Conservation (phyloP, 2,888 invertebrate species). For the Epiblema foenella region DNA sequence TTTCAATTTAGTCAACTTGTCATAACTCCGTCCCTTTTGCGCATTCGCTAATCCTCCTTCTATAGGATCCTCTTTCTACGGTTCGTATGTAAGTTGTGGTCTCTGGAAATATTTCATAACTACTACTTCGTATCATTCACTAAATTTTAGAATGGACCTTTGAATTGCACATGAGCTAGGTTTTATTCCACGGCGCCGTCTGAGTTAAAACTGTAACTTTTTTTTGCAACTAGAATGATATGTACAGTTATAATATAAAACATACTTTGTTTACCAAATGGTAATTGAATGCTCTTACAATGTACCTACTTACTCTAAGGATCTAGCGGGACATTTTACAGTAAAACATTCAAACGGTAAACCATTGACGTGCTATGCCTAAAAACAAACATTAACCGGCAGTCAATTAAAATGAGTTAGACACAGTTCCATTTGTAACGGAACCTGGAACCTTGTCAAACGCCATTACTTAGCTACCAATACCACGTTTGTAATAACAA, state of each 20-base stretch:
- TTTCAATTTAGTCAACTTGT: too few species aligned
- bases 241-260: neutral
- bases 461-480: slow-evolving; percentile 3
- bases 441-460: slow-evolving; percentile 3
- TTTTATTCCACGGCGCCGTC: neutral
- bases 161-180: neutral
- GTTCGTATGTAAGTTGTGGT: too few species aligned
- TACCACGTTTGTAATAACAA: neutral
- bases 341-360: slow-evolving; percentile 21
- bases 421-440: slow-evolving; percentile 19
- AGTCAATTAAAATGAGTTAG: slow-evolving; percentile 27
- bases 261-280: neutral
- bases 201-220: neutral
- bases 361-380: slow-evolving; percentile 14
- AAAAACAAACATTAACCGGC: slow-evolving; percentile 22
- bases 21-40: too few species aligned
- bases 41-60: too few species aligned
- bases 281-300: neutral
- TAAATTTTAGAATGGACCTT: too few species aligned
- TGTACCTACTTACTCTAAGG: slow-evolving; percentile 4
- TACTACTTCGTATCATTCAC: too few species aligned
- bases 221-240: neutral
- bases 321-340: slow-evolving; percentile 23
- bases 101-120: too few species aligned
- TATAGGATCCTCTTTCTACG: too few species aligned